A percentile compares a stretch with the other conserved stretches of the same genome.
These are phyloP conservation scores for Sipha flava DNA, from an alignment of 1,140 invertebrate species.

Conservation along the genomic window DNA sequence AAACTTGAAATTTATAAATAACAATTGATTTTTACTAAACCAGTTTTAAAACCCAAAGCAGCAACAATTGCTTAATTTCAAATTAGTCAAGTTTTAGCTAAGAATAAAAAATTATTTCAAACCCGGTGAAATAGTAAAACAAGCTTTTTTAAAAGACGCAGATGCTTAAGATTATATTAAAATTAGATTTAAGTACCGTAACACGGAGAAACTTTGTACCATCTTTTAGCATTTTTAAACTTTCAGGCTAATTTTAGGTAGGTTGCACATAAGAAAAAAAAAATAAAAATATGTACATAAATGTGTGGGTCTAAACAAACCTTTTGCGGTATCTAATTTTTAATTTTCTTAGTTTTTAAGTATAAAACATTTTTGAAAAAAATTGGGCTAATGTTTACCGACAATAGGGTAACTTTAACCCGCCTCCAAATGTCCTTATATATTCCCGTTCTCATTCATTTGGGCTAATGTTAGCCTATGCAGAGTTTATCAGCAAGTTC, in stretches of 20 bases:
- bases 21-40: too few relatives aligned
- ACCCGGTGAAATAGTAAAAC: too few relatives aligned
- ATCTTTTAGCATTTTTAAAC: not conserved
- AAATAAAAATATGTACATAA: not conserved
- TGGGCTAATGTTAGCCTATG: constrained; percentile 9
- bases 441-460: not conserved
- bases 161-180: too few relatives aligned
- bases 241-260: not conserved
- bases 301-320: not conserved
- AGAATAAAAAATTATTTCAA: too few relatives aligned
- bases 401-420: constrained; percentile 21
- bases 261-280: not conserved
- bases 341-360: not conserved
- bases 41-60: too few relatives aligned
- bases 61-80: too few relatives aligned
- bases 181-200: not conserved
- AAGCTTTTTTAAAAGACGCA: too few relatives aligned
- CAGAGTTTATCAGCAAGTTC: not conserved
- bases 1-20: too few relatives aligned
- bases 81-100: too few relatives aligned
- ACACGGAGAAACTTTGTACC: not conserved
- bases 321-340: not conserved
- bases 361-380: not conserved
- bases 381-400: constrained; percentile 9
- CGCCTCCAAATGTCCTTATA: not conserved